These are phyloP conservation scores for Eustalomyia histrio DNA, from an alignment of 2,888 invertebrate species.

Conservation along the genomic window DNA sequence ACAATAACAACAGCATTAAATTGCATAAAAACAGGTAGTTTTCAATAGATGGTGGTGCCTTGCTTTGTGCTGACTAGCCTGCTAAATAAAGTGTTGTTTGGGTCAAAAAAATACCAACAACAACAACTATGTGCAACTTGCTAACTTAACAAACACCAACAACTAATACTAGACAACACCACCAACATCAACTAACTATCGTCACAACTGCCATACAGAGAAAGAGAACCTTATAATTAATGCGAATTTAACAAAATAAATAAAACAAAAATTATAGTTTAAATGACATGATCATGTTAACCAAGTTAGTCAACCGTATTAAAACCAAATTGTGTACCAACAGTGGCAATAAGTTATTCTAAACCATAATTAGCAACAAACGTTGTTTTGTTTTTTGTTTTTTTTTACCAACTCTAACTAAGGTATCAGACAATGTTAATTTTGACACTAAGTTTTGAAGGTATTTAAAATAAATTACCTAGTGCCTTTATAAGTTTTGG, in stretches of 20 bases:
- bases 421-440: not conserved
- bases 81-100: not conserved
- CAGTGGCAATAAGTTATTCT: not conserved
- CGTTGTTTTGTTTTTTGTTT: not conserved
- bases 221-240: slow-evolving; percentile 31
- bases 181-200: slow-evolving; percentile 3
- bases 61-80: not conserved
- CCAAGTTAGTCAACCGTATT: slow-evolving; percentile 1
- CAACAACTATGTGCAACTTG: not conserved
- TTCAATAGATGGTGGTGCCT: not conserved
- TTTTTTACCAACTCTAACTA: not conserved
- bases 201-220: too few species aligned
- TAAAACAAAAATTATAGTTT: not conserved
- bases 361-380: slow-evolving; percentile 3
- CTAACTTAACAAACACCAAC: slow-evolving; percentile 3
- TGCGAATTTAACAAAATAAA: not conserved
- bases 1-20: slow-evolving; percentile 27
- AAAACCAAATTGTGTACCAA: not conserved
- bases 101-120: not conserved
- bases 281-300: slow-evolving; percentile 32
- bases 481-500: too few species aligned
- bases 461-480: slow-evolving; percentile 2
- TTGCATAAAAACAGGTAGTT: slow-evolving; percentile 39
- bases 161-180: not conserved
- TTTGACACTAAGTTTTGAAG: not conserved